Evolutionary conservation across 1,140 invertebrate species (phyloP).

Genomic region (Holotrichia oblita): DNA sequence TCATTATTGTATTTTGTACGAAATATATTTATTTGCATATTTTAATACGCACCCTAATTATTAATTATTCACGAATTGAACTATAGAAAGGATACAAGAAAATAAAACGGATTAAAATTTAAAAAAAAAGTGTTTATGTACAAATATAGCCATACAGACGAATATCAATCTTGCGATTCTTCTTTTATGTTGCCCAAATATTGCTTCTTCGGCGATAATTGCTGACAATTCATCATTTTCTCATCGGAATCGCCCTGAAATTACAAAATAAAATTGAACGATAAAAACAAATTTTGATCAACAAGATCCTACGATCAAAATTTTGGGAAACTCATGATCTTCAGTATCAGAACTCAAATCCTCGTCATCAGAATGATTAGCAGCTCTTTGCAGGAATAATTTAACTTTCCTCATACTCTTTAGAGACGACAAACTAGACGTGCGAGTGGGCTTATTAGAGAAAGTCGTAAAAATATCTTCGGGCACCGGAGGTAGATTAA

Average conservation of each 20-base stretch:
- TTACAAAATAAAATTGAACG: background rate
- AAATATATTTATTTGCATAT: too few relatives aligned
- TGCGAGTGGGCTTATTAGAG: slow-evolving; percentile 55
- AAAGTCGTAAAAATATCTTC: slow-evolving; percentile 61
- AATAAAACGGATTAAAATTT: too few relatives aligned
- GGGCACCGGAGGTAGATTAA: slow-evolving; percentile 60
- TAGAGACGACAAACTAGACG: slow-evolving; percentile 60
- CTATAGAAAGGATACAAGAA: too few relatives aligned
- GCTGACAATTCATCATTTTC: slow-evolving; percentile 31
- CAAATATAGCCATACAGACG: too few relatives aligned
- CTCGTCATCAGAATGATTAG: slow-evolving; percentile 58
- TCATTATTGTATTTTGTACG: too few relatives aligned
- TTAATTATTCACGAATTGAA: too few relatives aligned
- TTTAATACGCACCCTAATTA: too few relatives aligned
- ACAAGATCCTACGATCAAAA: slow-evolving; percentile 35
- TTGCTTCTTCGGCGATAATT: slow-evolving; percentile 50
- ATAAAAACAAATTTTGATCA: too few relatives aligned
- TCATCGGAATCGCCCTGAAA: slow-evolving; percentile 53
- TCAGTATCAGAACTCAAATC: slow-evolving; percentile 58
- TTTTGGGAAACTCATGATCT: slow-evolving; percentile 53
- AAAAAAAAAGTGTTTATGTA: too few relatives aligned
- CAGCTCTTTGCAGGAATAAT: slow-evolving; percentile 59
- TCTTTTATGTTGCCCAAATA: slow-evolving; percentile 57
- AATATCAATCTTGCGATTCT: slow-evolving; percentile 54
- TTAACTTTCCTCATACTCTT: slow-evolving; percentile 62